These are phyloP conservation scores for Alcis repandata DNA, from an alignment of 2,888 invertebrate species.

Conservation along the genomic window DNA sequence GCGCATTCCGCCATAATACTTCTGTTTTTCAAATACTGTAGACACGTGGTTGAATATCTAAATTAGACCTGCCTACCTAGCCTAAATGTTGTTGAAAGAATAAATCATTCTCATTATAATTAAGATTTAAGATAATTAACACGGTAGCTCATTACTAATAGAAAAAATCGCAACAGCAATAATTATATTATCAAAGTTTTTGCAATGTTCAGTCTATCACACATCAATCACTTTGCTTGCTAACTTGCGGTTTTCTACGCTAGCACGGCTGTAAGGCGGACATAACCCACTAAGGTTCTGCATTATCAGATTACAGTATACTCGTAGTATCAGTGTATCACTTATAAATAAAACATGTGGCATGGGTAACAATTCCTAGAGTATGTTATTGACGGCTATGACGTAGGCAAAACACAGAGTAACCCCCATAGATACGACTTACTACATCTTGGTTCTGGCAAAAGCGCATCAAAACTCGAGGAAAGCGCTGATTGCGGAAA, in stretches of 20 bases:
- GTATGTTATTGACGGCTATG: too few species aligned
- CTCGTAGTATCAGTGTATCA: slow-evolving; percentile 4
- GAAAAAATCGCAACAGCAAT: not conserved
- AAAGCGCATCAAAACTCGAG: too few species aligned
- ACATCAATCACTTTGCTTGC: not conserved
- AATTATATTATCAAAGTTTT: not conserved
- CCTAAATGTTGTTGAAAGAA: too few species aligned
- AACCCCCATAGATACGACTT: too few species aligned
- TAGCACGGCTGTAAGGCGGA: slow-evolving; percentile 6
- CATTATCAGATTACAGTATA: slow-evolving; percentile 19
- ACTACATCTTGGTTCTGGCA: too few species aligned
- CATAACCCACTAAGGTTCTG: slow-evolving; percentile 5
- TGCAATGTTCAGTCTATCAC: not conserved
- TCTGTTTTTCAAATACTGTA: too few species aligned
- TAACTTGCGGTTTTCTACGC: slow-evolving; percentile 14
- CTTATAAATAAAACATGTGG: not conserved
- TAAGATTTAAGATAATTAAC: not conserved
- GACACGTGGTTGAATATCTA: too few species aligned
- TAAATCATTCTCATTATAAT: not conserved
- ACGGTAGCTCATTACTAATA: not conserved
- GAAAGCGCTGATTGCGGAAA: too few species aligned
- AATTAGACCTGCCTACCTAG: too few species aligned
- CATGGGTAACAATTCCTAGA: not conserved
- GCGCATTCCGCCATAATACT: too few species aligned
- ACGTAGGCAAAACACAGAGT: not conserved